Evolutionary conservation across 2,797 vertebrate genomes (phyloP).

Genomic region (Babyrousa celebensis): DNA sequence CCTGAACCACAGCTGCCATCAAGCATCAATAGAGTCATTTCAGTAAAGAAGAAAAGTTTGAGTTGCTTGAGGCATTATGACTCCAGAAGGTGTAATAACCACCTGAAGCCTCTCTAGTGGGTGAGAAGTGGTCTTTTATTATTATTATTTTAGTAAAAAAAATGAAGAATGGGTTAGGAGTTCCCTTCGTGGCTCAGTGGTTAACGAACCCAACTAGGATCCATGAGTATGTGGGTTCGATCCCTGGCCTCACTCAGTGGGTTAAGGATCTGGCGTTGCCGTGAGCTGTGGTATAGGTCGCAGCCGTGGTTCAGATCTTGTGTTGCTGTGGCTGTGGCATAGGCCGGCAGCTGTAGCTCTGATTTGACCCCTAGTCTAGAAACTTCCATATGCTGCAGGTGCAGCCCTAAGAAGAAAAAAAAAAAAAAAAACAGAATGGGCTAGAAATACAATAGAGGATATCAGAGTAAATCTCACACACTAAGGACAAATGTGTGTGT

Average conservation of each 20-base stretch:
- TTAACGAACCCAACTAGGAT: too few relatives aligned
- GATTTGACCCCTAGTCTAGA: too few relatives aligned
- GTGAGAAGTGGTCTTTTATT: neutral
- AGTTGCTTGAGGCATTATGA: neutral
- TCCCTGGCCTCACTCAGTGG: too few relatives aligned
- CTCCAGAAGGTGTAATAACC: neutral
- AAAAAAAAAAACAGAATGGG: neutral
- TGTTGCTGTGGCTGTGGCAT: too few relatives aligned
- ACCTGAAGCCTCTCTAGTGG: neutral
- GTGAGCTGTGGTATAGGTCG: too few relatives aligned
- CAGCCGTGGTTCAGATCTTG: too few relatives aligned
- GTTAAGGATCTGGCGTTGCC: too few relatives aligned
- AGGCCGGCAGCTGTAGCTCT: too few relatives aligned
- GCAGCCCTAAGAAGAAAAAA: too few relatives aligned
- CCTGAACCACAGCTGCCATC: neutral
- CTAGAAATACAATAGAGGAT: neutral
- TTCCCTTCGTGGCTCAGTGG: too few relatives aligned
- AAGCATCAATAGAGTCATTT: neutral
- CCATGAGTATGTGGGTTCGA: too few relatives aligned
- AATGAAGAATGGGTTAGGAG: neutral
- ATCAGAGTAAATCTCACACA: neutral
- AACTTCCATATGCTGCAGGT: too few relatives aligned
- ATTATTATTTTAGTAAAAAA: neutral
- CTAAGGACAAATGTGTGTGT: neutral
- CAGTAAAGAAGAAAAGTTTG: neutral